These are phyloP conservation scores for Coptotermes formosanus DNA, from an alignment of 1,140 invertebrate genomes.

Conservation along the genomic window DNA sequence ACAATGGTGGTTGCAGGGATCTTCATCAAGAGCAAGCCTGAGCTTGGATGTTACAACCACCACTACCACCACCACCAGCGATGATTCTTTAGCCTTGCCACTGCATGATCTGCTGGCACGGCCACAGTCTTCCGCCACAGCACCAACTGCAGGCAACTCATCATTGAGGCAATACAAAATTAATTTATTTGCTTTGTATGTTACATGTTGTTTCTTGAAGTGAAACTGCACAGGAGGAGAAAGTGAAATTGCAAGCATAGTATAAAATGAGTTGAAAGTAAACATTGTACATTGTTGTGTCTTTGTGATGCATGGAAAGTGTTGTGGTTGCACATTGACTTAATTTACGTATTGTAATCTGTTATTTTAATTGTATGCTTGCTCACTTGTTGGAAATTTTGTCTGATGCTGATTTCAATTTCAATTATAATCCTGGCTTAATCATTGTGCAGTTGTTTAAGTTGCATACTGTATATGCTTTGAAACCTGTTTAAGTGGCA, in stretches of 20 bases:
- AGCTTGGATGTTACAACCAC: slow-evolving; percentile 54
- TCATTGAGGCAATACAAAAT: neutral
- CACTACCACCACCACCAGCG: slow-evolving; percentile 27
- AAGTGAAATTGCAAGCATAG: neutral
- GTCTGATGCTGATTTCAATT: too few relatives aligned
- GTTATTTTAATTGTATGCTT: too few relatives aligned
- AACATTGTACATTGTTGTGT: too few relatives aligned
- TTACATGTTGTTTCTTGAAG: neutral
- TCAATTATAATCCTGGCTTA: too few relatives aligned
- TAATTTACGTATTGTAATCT: too few relatives aligned
- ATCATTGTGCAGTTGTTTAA: too few relatives aligned
- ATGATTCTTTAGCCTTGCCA: slow-evolving; percentile 34
- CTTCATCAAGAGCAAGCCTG: slow-evolving; percentile 52
- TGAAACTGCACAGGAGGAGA: neutral
- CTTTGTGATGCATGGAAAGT: too few relatives aligned
- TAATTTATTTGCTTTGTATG: neutral
- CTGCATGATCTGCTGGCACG: slow-evolving; percentile 37
- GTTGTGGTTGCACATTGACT: too few relatives aligned
- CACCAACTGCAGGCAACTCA: neutral
- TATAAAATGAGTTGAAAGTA: neutral
- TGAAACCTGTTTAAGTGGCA: too few relatives aligned
- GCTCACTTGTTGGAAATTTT: too few relatives aligned
- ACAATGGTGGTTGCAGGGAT: neutral
- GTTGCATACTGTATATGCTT: too few relatives aligned
- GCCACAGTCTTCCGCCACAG: slow-evolving; percentile 37